Base-by-base conservation (phyloP, 2,797 vertebrate genomes). In the Acanthurus leucopareius region DNA sequence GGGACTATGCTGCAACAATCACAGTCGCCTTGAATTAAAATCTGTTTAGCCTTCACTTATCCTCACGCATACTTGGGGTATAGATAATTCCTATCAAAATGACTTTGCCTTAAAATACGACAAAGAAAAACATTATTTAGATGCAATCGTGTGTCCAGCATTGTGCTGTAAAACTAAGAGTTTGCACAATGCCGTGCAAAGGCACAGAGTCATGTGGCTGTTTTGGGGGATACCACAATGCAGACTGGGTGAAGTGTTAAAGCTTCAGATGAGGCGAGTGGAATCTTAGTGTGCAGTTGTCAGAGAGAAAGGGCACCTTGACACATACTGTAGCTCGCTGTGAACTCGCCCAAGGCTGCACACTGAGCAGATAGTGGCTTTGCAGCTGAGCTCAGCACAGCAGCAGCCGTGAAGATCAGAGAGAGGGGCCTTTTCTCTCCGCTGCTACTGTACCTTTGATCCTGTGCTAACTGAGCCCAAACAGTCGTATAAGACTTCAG, bases 251-350 rank as follows among this genome's bases (percentile, higher is more conserved):
- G 45, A 75, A 82, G 82, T 76, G 83, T 77, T 84, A 35, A 71
- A 69, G 67, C 77, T 84, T 77, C 38, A 84, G 81, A 80, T 86
- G 81, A 73, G 66, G 49, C 78, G 73, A 84, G 47, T 68, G 86
- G 84, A 93, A 92, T 92, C 82, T 91, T 88, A 87, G 82, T 77
- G 38, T 58, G 72, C 80, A 85, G 89, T 86, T 93, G 91, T 91
- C 91, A 91, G 82, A 87, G 81, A 69, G 60, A 89, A 80, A 87
- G 92, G 91, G 89, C 89, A 92, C 91, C 90, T 90, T 92, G 91
- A 92, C 88, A 91, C 86, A 91, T 88, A 85, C 84, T 90, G 81
- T 72, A 83, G 86, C 82, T 87, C 67, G 25, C 75, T 82, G 91
- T 86, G 91, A 92, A 90, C 90, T 82, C 79, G 65, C 77, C 82